phyloP scores from a whole-genome alignment of 2,888 invertebrate genomes.

The Standfussiana lucernea region DNA sequence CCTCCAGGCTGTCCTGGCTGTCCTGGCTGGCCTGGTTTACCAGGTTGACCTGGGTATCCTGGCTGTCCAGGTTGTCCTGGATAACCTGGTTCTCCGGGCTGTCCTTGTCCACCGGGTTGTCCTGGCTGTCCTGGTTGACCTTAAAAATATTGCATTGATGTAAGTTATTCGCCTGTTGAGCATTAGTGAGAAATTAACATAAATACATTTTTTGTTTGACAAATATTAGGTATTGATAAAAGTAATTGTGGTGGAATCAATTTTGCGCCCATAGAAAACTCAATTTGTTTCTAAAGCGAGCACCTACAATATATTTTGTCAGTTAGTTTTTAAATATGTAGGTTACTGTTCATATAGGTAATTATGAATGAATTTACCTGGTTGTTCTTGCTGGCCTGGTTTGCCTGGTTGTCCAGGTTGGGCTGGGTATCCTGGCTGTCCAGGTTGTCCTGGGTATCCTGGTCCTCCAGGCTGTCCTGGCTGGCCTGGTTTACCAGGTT shows the following conservation, averaged over 20 bases:
- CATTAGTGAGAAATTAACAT: no score
- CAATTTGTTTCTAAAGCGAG: no score
- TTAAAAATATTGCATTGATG: no score
- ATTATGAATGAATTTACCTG: no score
- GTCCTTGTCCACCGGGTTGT: constrained; percentile 55
- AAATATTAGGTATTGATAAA: no score
- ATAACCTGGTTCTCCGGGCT: not conserved
- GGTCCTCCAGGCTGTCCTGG: constrained; percentile 68
- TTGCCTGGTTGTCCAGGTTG: constrained; percentile 54
- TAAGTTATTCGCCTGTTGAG: no score
- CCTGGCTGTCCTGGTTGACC: constrained; percentile 21
- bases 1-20: constrained; percentile 14
- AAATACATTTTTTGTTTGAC: no score
- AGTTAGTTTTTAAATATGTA: no score
- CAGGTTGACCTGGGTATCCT: constrained; percentile 23
- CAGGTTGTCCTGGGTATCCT: constrained; percentile 67
- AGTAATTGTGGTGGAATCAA: no score
- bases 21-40: constrained; percentile 23
- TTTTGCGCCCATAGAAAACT: no score
- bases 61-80: constrained; percentile 26
- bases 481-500: constrained; percentile 58
- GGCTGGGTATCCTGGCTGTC: constrained; percentile 54
- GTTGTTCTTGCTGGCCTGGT: constrained; percentile 69
- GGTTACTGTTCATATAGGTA: no score
- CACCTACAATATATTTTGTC: no score